Percentiles rank a stretch among this genome's conserved stretches.
phyloP scores from a whole-genome alignment of 2,113 vertebrate genomes.

The Engraulis encrasicolus region DNA sequence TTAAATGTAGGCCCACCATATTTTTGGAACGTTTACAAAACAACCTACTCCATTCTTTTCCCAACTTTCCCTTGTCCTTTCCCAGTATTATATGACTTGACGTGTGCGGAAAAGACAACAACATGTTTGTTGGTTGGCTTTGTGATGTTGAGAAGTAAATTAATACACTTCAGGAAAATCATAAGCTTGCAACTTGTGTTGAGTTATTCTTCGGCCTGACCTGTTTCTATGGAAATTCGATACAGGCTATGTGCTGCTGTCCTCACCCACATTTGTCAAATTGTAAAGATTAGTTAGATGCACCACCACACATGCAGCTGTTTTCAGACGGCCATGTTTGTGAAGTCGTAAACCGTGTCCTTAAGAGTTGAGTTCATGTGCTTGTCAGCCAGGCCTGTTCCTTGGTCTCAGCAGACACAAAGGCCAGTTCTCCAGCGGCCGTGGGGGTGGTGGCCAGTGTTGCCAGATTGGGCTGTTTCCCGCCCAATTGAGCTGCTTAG shows the following conservation, averaged over 20 bases:
- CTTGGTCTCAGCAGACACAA: background rate
- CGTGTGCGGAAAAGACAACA: background rate
- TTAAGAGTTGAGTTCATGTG: background rate
- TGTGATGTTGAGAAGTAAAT: no score
- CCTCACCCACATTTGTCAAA: no score
- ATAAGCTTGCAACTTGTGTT: background rate
- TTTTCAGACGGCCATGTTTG: background rate
- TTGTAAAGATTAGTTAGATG: no score
- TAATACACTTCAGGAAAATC: no score
- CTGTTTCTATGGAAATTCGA: background rate
- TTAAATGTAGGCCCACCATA: background rate
- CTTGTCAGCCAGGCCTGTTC: slow-evolving; percentile 1
- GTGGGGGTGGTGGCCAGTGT: background rate
- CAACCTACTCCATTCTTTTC: background rate
- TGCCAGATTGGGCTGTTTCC: no score
- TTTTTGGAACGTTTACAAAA: background rate
- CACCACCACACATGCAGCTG: background rate
- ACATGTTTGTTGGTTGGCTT: background rate
- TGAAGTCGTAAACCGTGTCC: background rate
- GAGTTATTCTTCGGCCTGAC: background rate
- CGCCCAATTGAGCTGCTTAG: no score
- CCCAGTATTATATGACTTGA: background rate
- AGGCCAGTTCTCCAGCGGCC: slow-evolving; percentile 8
- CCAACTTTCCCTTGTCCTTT: background rate
- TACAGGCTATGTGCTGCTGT: no score